Percentiles rank a stretch among this genome's conserved stretches.
Conservation (phyloP, 2,113 vertebrate genomes). For the Alosa alosa region DNA sequence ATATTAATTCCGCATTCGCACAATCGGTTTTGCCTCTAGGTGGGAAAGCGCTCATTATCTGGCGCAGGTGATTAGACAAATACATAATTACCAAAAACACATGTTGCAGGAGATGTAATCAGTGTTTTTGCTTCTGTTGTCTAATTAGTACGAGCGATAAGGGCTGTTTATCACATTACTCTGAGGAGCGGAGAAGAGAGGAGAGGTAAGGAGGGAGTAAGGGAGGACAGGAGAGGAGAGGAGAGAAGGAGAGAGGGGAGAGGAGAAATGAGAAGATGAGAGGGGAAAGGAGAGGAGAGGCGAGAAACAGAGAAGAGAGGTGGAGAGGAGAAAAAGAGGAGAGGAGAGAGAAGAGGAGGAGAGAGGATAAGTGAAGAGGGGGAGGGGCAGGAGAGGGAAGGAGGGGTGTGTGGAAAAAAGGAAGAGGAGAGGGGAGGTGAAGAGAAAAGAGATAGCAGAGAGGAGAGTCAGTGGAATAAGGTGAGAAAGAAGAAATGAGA, state of each 20-base stretch:
- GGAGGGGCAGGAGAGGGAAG: too few relatives aligned
- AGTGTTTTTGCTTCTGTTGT: conserved; percentile 5
- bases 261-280: not conserved
- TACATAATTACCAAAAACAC: conserved; percentile 41
- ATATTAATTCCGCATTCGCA: too few relatives aligned
- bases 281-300: too few relatives aligned
- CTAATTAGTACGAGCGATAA: conserved; percentile 34
- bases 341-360: not conserved
- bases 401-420: too few relatives aligned
- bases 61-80: conserved; percentile 27
- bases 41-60: not conserved
- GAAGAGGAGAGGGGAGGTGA: too few relatives aligned
- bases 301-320: not conserved
- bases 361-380: not conserved
- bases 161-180: conserved; percentile 12
- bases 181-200: not conserved
- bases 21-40: not conserved
- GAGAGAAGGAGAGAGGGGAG: not conserved
- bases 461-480: too few relatives aligned
- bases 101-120: conserved; percentile 19
- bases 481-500: too few relatives aligned
- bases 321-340: too few relatives aligned
- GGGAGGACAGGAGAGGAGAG: not conserved
- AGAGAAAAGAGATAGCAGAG: too few relatives aligned
- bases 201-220: not conserved